Base-by-base conservation (phyloP, 2,113 vertebrate genomes). In the Lepisosteus osseus region DNA sequence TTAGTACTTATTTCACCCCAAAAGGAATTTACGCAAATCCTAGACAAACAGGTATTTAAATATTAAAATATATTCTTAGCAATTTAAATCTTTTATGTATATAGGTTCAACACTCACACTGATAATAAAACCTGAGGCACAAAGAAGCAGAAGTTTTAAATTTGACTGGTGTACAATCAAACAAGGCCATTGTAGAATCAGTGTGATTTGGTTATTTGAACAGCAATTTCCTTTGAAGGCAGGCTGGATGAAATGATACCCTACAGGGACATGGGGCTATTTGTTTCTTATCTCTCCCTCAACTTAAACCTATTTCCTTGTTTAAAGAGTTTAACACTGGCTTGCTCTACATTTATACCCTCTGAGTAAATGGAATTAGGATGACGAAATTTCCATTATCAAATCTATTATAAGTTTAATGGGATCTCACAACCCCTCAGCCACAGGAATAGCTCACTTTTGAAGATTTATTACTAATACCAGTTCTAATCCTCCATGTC, bases 331-430 rank as follows among this genome's bases (percentile, higher is more conserved):
- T 69, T 69, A 69, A 69, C 67, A 69, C 47, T 5, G 67, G 57
- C 62, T 40, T 41, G 55, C 54, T 65, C 63, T 17, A 54, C 68
- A 70, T 61, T 70, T 70, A 70, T 70, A 61, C 68, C 68, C 73
- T 70, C 68, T 61, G 68, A 71, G 73, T 75, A 70, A 75, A 75
- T 70, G 73, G 73, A 70, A 74, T 74, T 74, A 74, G 68, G 55
- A 55, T 17, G 62, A 65, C 68, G 62, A 71, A 56, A 66, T 75
- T 75, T 75, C 73, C 73, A 75, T 75, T 75, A 75, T 75, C 73
- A 75, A 67, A 75, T 75, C 73, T 75, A 75, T 70, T 75, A 70
- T 75, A 70, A 59, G 68, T 75, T 75, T 75, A 75, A 75, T 75
- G 73, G 73, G 68, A 75, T 75, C 61, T 42, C 43, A 29, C 73